Evolutionary conservation across 2,113 vertebrate genomes (phyloP).

Genomic region (Piprites chloris): DNA sequence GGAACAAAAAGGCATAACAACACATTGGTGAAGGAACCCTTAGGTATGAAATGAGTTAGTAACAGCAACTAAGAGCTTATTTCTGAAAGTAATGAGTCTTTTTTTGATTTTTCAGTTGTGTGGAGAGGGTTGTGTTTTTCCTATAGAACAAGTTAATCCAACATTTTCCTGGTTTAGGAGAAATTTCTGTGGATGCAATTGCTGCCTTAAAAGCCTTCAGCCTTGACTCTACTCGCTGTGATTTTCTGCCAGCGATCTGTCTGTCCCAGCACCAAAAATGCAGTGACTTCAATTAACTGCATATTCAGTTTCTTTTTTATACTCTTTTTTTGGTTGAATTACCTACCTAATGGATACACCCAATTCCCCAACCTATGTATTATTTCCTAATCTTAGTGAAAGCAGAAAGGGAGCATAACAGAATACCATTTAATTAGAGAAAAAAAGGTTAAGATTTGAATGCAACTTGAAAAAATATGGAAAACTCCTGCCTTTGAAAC

Average conservation of each 20-base stretch:
- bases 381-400: neutral
- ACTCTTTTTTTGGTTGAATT: neutral
- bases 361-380: neutral
- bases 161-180: neutral
- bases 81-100: neutral
- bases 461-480: neutral
- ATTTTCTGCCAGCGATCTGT: neutral
- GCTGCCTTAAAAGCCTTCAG: neutral
- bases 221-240: neutral
- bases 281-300: neutral
- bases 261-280: neutral
- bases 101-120: neutral
- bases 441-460: neutral
- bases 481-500: neutral
- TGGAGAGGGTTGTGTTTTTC: neutral
- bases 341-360: neutral
- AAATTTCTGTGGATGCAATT: neutral
- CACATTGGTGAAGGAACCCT: neutral
- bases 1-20: neutral
- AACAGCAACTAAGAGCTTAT: neutral
- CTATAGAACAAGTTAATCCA: neutral
- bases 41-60: neutral
- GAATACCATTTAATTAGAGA: neutral
- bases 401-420: neutral
- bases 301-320: neutral